Base-by-base conservation (phyloP, 2,888 invertebrate genomes). In the Agrenia bidenticulata region DNA sequence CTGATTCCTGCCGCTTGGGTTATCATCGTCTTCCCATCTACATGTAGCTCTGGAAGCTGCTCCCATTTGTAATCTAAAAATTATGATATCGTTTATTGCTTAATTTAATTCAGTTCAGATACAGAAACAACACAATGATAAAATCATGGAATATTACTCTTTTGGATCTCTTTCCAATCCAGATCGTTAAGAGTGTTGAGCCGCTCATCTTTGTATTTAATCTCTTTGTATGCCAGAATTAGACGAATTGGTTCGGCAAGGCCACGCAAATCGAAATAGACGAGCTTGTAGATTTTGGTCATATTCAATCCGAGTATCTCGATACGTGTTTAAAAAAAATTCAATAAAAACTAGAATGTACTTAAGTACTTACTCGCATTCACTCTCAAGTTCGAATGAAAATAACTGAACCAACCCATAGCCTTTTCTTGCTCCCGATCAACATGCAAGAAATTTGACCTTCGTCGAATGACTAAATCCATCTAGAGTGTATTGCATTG, bases 191-290 rank as follows among this genome's bases (percentile, higher is more conserved):
- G n/a, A n/a, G n/a, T n/a, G n/a, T n/a, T n/a, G n/a, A n/a, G n/a
- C n/a, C 70, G 42, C 21, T 53, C 57, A 54, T 73, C 70, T 17
- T 70, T 67, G 54, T 66, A 73, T 2, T 55, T 21, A 5, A 70
- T 64, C 13, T 56, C 37, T 5, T 66, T 67, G 17, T 69, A 67
- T n/a, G 65, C 65, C 21, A 70, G 69, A 27, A 69, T 63, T 39
- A 65, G 49, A 2, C 65, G 32, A 24, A 61, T 42, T 19, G 65
- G 65, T 41, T 65, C 65, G 7, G 26, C 64, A 42, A 84, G 79
- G 7, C 84, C 85, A 56, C 84, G 81, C 11, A 82, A 81, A 77
- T 85, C 83, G 79, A 85, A 85, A 78, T 85, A 85, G 68, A 83
- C 82, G 76, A 85, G 78, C 77, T 84, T 84, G 78, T 84, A 85